Base-by-base conservation (phyloP, 2,888 invertebrate genomes). In the Serripes groenlandicus region DNA sequence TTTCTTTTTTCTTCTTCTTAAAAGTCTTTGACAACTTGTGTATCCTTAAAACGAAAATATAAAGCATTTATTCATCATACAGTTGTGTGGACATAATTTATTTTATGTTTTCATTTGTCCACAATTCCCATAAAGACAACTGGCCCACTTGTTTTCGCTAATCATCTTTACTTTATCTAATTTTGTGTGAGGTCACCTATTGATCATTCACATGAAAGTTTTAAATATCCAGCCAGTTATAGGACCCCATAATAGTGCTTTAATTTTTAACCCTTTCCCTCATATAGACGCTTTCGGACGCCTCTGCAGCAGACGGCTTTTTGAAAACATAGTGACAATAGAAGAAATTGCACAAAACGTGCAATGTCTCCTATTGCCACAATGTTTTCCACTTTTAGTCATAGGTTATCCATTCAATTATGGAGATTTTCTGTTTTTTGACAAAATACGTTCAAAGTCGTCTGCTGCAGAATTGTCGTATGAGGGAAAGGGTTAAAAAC, bases 1-100 rank as follows among this genome's bases (percentile, higher is more conserved):
- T 77, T 37, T 75, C 75, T 71, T 85, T 74, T 76, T 75, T 18
- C 56, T 79, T 78, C 52, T 82, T 72, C 76, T 71, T 35, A 58
- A 82, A 82, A 28, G 54, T 70, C 69, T 78, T 82, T 21, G 82
- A 78, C 37, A 82, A 49, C 7, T 64, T 78, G 23, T 52, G 30
- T n/a, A 82, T 72, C 9, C 82, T 82, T 42, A 3, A 23, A 77
- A 30, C 15, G 49, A 49, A 49, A 49, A 1, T 21, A 49, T 21
- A 3, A 5, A 2, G 15, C 7, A 42, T n/a, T n/a, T n/a, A n/a
- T n/a, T n/a, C n/a, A n/a, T n/a, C n/a, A n/a, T n/a, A n/a, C n/a
- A n/a, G n/a, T n/a, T 9, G 15, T 56, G 56, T 56, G 56, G 56
- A n/a, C n/a, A n/a, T n/a, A n/a, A n/a, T n/a, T n/a, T n/a, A n/a